Evolutionary conservation across 2,888 invertebrate genomes (phyloP), one percentile per base, ranked within the genome.

Genomic region (Hipparchia semele): DNA sequence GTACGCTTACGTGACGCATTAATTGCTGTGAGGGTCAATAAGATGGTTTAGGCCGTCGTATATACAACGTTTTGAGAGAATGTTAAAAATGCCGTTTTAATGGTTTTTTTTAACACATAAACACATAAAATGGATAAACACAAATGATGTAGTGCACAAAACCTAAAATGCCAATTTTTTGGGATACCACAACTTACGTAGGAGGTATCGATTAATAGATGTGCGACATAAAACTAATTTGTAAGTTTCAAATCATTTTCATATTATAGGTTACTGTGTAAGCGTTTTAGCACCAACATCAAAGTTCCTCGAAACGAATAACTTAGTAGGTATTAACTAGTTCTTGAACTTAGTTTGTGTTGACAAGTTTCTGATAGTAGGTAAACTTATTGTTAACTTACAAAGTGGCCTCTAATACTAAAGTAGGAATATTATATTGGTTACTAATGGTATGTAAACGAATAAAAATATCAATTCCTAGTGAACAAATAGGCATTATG

Each of bases 261-360:
- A 23, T 46, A 58, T 56, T 58, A 23, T 23, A 23, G 23, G 23
- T 23, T 58, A 67, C 67, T 58, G 13, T 13, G 6, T 10, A 67
- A 78, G 74, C 75, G 74, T 66, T 75, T 72, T 59, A 77, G 78
- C 74, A 78, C 77, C 68, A 76, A 76, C 66, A 72, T 64, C 56
- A 33, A 68, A 75, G 61, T 62, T 73, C 64, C 8, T n/a, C 56
- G 61, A 67, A 77, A 76, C 77, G 73, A 78, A 81, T 73, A 79
- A 80, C 76, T 76, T 71, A 77, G 76, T 23, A 23, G 23, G 23
- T 79, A 78, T 79, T 74, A 80, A 79, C 80, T 82, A 81, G 84
- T 81, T 81, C 79, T 77, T 75, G 71, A 78, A 81, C 68, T 77
- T 77, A 46, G 13, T 46, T 53, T 54, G 60, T 13, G 56, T 66